These are phyloP conservation scores for Meteorus colon DNA, from an alignment of 2,888 invertebrate species.

Conservation along the genomic window DNA sequence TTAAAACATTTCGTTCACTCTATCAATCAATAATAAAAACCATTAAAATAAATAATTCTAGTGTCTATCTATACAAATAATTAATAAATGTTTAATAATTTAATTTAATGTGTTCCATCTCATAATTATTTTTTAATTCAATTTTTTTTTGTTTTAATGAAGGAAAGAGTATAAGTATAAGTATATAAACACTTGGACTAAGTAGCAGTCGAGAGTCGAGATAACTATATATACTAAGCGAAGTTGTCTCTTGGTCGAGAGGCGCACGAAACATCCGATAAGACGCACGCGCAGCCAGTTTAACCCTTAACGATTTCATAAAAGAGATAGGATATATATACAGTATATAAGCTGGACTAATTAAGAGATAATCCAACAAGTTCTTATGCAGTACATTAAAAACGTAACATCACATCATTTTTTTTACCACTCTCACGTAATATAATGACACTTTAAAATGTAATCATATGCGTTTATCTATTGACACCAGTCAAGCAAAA, in stretches of 20 bases:
- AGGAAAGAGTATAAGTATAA: neutral
- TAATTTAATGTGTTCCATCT: neutral
- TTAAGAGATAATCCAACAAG: conserved; percentile 63
- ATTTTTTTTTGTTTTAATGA: neutral
- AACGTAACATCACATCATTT: neutral
- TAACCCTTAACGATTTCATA: conserved; percentile 63
- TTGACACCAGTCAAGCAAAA: neutral
- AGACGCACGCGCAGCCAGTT: conserved; percentile 32
- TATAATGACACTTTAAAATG: neutral
- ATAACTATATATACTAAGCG: neutral
- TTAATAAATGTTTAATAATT: neutral
- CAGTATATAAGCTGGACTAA: conserved; percentile 56
- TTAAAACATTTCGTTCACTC: no score
- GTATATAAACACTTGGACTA: conserved; percentile 8
- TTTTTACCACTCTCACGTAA: neutral
- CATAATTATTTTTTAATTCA: neutral
- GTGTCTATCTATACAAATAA: neutral
- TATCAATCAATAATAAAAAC: no score
- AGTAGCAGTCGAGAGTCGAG: neutral
- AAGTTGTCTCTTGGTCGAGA: neutral
- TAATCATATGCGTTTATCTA: neutral
- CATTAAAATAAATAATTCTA: no score
- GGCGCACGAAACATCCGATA: conserved; percentile 17
- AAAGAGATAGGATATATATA: conserved; percentile 57
- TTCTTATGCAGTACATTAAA: conserved; percentile 17